A percentile compares a stretch with the other conserved stretches of the same genome.
Evolutionary conservation across 2,113 vertebrate species (phyloP).

Genomic region (Rhynchopsitta pachyrhyncha): DNA sequence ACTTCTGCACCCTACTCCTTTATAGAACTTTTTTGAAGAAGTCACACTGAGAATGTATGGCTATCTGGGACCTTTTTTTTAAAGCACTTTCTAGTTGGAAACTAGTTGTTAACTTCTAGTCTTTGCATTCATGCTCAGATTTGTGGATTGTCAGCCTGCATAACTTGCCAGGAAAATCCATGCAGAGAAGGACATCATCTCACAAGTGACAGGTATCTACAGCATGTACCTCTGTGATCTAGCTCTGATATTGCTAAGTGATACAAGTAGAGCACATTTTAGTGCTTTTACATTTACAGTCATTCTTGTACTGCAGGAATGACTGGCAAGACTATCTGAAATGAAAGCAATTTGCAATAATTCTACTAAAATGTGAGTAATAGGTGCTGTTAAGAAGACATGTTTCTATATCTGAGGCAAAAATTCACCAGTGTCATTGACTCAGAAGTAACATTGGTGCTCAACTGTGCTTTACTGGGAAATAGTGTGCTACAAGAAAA

Average conservation of each 20-base stretch:
- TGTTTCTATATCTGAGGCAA: neutral
- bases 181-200: neutral
- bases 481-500: neutral
- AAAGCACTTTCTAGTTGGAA: neutral
- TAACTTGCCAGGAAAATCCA: neutral
- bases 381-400: neutral
- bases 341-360: neutral
- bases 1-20: neutral
- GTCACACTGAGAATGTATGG: neutral
- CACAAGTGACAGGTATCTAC: neutral
- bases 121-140: neutral
- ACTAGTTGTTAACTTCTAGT: neutral
- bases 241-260: neutral
- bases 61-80: neutral
- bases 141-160: neutral
- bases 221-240: neutral
- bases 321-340: neutral
- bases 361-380: neutral
- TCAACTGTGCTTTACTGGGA: neutral
- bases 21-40: neutral
- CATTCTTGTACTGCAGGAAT: neutral
- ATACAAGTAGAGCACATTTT: rapidly evolving
- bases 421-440: neutral
- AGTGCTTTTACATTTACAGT: neutral
- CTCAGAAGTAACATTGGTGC: neutral